These are phyloP conservation scores for Hipparchia semele DNA, from an alignment of 2,888 invertebrate species.

Conservation along the genomic window DNA sequence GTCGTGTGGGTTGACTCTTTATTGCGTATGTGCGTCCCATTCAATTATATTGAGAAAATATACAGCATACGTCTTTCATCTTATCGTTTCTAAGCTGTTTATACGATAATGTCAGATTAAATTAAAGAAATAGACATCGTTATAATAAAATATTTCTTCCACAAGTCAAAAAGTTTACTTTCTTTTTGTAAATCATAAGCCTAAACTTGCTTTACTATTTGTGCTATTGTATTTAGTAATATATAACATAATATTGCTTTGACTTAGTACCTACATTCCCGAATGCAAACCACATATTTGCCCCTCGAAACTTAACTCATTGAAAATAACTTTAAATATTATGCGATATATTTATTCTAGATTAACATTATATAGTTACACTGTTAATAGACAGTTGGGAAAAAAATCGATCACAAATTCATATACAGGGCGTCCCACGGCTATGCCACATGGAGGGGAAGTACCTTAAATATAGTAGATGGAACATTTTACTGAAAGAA, in stretches of 20 bases:
- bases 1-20: no score
- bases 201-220: background rate
- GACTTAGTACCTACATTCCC: slow-evolving; percentile 17
- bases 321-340: slow-evolving; percentile 1
- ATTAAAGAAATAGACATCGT: background rate
- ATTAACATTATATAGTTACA: slow-evolving; percentile 3
- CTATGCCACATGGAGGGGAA: no score
- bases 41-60: background rate
- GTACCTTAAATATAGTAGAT: no score
- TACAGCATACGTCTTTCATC: no score
- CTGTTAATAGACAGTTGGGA: background rate
- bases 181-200: slow-evolving; percentile 9
- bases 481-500: no score
- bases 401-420: background rate
- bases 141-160: slow-evolving; percentile 4
- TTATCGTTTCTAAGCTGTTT: no score
- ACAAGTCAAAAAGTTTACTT: slow-evolving; percentile 1
- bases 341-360: slow-evolving; percentile 4
- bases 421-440: no score
- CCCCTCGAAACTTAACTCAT: background rate
- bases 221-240: background rate
- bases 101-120: background rate
- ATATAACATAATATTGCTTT: slow-evolving; percentile 1
- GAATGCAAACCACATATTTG: background rate
- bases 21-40: no score